These are phyloP conservation scores for Meleagris gallopavo DNA, from an alignment of 2,113 vertebrate genomes.

Conservation along the genomic window DNA sequence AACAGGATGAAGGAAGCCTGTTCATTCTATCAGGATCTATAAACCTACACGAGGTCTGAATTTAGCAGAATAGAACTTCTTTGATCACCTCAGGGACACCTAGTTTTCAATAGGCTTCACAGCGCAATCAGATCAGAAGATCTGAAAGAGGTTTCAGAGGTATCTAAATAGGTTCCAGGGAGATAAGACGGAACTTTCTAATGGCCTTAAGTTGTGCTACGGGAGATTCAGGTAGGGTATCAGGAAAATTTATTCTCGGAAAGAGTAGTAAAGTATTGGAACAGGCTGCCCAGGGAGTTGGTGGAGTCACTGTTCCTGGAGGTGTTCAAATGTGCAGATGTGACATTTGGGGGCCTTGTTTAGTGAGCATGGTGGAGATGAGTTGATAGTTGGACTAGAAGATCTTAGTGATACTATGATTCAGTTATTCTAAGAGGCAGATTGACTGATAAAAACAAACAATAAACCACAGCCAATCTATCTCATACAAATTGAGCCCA, in stretches of 20 bases:
- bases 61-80: neutral
- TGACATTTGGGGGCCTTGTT: too few relatives aligned
- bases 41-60: neutral
- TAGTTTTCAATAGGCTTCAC: neutral
- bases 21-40: neutral
- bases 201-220: too few relatives aligned
- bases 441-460: neutral
- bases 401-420: too few relatives aligned
- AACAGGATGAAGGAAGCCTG: neutral
- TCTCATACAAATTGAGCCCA: neutral
- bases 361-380: too few relatives aligned
- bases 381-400: too few relatives aligned
- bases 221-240: too few relatives aligned
- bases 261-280: too few relatives aligned
- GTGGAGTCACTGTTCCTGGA: too few relatives aligned
- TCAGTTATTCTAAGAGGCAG: neutral
- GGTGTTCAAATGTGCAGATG: too few relatives aligned
- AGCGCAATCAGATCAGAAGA: neutral
- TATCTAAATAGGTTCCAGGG: neutral
- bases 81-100: neutral
- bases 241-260: too few relatives aligned
- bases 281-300: too few relatives aligned
- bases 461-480: rapidly evolving
- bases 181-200: neutral
- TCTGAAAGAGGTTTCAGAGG: neutral